phyloP scores from a whole-genome alignment of 2,888 invertebrate species.

The Drosophila pseudotalamancana region DNA sequence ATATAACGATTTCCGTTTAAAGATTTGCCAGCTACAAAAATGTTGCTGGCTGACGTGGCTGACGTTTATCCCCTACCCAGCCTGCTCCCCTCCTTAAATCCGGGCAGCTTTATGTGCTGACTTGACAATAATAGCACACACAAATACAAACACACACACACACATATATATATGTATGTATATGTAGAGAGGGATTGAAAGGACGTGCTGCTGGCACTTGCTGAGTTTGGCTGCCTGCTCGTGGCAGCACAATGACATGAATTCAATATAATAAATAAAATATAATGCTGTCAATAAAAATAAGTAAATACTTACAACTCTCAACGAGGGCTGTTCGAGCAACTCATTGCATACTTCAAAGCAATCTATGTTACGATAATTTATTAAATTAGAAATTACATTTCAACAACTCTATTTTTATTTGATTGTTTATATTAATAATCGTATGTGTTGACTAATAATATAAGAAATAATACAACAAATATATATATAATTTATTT shows the following conservation, averaged over 20 bases:
- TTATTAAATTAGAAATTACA: too few relatives aligned
- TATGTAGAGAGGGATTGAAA: slow-evolving; percentile 3
- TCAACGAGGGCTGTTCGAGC: slow-evolving; percentile 24
- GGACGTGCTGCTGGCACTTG: slow-evolving; percentile 60
- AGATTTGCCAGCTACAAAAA: slow-evolving; percentile 45
- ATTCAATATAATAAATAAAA: slow-evolving; percentile 80
- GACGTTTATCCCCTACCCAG: slow-evolving; percentile 38
- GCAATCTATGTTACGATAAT: too few relatives aligned
- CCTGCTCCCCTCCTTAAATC: slow-evolving; percentile 12
- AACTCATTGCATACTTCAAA: too few relatives aligned
- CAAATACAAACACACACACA: slow-evolving; percentile 14
- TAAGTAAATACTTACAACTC: slow-evolving; percentile 64
- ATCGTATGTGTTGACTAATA: too few relatives aligned
- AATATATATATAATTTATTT: too few relatives aligned
- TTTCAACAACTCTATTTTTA: too few relatives aligned
- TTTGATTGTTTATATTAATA: too few relatives aligned
- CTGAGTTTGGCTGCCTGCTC: slow-evolving; percentile 54
- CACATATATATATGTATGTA: too few relatives aligned
- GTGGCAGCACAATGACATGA: slow-evolving; percentile 76
- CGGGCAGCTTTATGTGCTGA: slow-evolving; percentile 70
- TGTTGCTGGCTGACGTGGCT: slow-evolving; percentile 38
- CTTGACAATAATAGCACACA: slow-evolving; percentile 74
- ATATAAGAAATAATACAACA: too few relatives aligned
- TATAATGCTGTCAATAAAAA: slow-evolving; percentile 81
- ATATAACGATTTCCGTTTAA: slow-evolving; percentile 81